Conservation (phyloP, 1,140 invertebrate genomes). For the Drosophila micromelanica region DNA sequence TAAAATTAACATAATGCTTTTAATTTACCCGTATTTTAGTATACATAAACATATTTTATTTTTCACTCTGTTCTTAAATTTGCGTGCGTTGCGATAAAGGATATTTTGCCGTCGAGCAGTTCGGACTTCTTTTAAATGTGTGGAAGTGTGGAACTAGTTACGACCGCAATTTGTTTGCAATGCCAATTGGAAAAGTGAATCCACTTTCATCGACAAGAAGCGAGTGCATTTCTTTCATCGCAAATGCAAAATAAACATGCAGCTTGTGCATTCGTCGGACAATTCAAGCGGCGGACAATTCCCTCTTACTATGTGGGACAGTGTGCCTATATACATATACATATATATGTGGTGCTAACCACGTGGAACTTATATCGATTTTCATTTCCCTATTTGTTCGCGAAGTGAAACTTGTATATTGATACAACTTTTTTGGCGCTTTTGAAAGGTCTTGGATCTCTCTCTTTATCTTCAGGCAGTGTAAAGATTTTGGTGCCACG, state of each 20-base stretch:
- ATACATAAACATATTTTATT: background rate
- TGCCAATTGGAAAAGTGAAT: conserved; percentile 80
- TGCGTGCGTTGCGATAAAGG: background rate
- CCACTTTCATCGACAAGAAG: background rate
- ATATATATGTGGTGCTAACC: conserved; percentile 24
- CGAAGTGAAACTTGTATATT: too few relatives aligned
- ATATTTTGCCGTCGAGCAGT: conserved; percentile 22
- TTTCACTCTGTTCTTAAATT: too few relatives aligned
- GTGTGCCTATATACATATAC: background rate
- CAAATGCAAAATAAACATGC: conserved; percentile 52
- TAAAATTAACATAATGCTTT: background rate
- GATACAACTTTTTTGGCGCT: too few relatives aligned
- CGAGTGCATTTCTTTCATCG: conserved; percentile 33
- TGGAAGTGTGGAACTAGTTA: conserved; percentile 42
- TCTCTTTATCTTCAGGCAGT: too few relatives aligned
- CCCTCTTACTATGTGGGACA: too few relatives aligned
- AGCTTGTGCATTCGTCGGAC: background rate
- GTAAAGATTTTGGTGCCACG: too few relatives aligned
- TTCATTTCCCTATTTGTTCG: too few relatives aligned
- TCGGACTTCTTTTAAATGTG: too few relatives aligned
- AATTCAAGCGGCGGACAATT: background rate
- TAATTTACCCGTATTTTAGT: background rate
- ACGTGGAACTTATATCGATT: conserved; percentile 59
- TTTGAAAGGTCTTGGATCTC: too few relatives aligned
- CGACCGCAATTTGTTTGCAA: conserved; percentile 76